phyloP scores from a whole-genome alignment of 1,140 invertebrate species.

The Archivesica marissinica region DNA sequence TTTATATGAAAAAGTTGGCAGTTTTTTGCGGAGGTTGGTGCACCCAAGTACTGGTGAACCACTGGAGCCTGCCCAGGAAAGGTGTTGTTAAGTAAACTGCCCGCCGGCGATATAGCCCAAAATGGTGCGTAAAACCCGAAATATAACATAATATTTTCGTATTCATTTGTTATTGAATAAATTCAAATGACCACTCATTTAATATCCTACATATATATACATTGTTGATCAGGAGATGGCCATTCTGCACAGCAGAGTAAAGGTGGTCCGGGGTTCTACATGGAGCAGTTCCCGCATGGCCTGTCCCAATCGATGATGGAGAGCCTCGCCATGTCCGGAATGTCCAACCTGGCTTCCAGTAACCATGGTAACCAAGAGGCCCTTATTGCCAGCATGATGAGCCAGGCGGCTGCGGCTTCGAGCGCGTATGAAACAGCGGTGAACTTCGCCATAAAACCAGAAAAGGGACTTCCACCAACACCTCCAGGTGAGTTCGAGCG shows the following conservation, averaged over 20 bases:
- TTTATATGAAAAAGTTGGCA: no score
- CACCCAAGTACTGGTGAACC: no score
- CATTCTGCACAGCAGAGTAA: constrained; percentile 27
- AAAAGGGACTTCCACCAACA: constrained; percentile 70
- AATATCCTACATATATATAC: no score
- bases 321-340: constrained; percentile 28
- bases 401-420: constrained; percentile 57
- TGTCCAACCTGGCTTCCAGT: constrained; percentile 35
- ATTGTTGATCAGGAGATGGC: constrained; percentile 30
- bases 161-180: no score
- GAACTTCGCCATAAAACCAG: constrained; percentile 68
- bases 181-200: no score
- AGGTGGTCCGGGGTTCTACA: constrained; percentile 66
- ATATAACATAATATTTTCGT: no score
- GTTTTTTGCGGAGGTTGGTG: no score
- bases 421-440: constrained; percentile 59
- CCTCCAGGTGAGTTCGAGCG: constrained; percentile 69
- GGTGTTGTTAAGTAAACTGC: no score
- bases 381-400: constrained; percentile 46
- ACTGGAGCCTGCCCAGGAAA: no score
- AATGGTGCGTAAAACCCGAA: no score
- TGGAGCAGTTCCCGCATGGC: constrained; percentile 59
- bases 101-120: no score
- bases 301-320: constrained; percentile 28
- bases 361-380: constrained; percentile 16